Evolutionary conservation across 2,797 vertebrate genomes (phyloP).

Genomic region (Zalophus californianus): DNA sequence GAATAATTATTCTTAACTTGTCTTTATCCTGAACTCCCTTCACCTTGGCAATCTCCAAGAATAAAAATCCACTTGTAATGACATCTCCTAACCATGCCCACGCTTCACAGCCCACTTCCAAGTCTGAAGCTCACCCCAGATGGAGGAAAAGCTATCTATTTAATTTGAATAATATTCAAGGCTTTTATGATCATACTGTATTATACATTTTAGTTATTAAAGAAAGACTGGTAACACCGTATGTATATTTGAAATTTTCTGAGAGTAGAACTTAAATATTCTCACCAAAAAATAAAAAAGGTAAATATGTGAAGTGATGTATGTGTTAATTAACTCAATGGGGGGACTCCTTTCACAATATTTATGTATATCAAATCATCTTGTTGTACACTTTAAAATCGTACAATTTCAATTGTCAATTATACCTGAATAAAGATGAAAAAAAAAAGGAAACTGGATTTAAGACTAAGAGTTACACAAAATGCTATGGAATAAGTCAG

Average conservation of each 20-base stretch:
- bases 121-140: neutral
- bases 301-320: neutral
- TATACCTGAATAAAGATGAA: neutral
- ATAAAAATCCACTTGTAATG: neutral
- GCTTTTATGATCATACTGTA: neutral
- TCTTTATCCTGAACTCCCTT: neutral
- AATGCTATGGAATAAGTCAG: neutral
- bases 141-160: neutral
- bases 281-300: neutral
- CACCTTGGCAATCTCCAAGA: neutral
- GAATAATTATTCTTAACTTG: neutral
- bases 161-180: neutral
- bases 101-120: neutral
- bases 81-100: neutral
- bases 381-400: neutral
- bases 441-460: neutral
- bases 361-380: neutral
- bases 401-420: neutral
- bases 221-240: neutral
- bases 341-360: neutral
- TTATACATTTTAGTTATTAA: neutral
- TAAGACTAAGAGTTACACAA: neutral
- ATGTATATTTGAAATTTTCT: neutral
- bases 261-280: neutral
- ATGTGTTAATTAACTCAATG: neutral